Evolutionary conservation across 2,113 vertebrate species (phyloP), one percentile per base, ranked within the genome.

Genomic region (Abramis brama): DNA sequence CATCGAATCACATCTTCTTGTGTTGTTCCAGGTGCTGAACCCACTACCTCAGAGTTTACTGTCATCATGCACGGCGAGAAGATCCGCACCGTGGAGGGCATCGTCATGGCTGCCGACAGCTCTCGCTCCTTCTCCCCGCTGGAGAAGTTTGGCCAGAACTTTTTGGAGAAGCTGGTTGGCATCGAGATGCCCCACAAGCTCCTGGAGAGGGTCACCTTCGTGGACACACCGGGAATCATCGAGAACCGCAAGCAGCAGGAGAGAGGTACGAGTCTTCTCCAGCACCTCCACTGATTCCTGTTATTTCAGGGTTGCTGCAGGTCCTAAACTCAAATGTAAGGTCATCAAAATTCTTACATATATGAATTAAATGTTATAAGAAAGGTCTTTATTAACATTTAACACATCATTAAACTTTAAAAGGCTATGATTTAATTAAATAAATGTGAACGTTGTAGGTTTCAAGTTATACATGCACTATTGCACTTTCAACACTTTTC

Each of bases 191-290:
- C 98, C 43, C 98, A 99, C 92, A 98, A 98, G 85, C 95, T 99
- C 82, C 93, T 99, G 89, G 98, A 99, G 87, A 91, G 98, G 60
- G 98, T 99, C 86, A 99, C 97, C 27, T 97, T 99, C 0, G 98
- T 99, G 88, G 98, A 99, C 91, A 99, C 98, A 0, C 98, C 98
- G 0, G 98, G 98, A 92, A 99, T 99, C 91, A 99, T 99, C 0
- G 98, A 99, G 92, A 99, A 99, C 91, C 96, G 98, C 92, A 99
- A 99, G 88, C 98, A 99, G 90, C 98, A 99, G 89, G 98, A 99
- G 91, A 95, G 98, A 98, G 98, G 98, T 99, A 85, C 27, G 19
- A 78, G 11, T 17, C 17, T 52, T 55, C 47, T 57, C 21, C 5
- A 19, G 13, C n/a, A 17, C 60, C 30, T 6, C 36, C 52, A 23